phyloP scores from a whole-genome alignment of 2,797 vertebrate genomes.

The Acipenser oxyrinchus region DNA sequence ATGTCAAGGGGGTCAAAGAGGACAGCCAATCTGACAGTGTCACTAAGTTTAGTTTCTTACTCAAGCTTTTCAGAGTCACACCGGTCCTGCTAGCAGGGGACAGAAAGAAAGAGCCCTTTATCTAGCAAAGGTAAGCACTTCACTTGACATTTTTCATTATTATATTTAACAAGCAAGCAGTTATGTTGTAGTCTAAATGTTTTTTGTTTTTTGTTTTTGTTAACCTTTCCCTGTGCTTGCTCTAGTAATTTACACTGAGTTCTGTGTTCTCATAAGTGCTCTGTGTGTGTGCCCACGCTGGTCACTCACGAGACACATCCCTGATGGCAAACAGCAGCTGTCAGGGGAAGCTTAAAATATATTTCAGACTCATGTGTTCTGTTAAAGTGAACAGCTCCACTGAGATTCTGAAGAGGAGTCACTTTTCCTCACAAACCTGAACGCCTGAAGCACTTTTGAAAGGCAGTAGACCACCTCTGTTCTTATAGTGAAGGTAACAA shows the following conservation, averaged over 20 bases:
- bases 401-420: neutral
- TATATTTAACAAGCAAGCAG: neutral
- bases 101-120: neutral
- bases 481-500: too few relatives aligned
- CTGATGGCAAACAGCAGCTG: neutral
- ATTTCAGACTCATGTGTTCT: neutral
- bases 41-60: slow-evolving; percentile 41
- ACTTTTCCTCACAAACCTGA: neutral
- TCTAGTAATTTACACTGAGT: too few relatives aligned
- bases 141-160: neutral
- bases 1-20: slow-evolving; percentile 12
- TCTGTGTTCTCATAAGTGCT: too few relatives aligned
- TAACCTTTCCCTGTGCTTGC: too few relatives aligned
- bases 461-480: too few relatives aligned
- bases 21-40: slow-evolving; percentile 15
- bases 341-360: slow-evolving; percentile 1
- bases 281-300: neutral
- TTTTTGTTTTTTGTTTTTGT: too few relatives aligned
- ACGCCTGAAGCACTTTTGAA: too few relatives aligned
- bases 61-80: slow-evolving; percentile 12
- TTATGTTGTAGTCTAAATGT: too few relatives aligned
- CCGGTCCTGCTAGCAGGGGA: neutral
- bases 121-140: neutral
- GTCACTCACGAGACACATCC: neutral
- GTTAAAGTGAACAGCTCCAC: neutral